Evolutionary conservation across 2,797 vertebrate genomes (phyloP), one percentile per base, ranked within the genome.

Genomic region (Valencia hispanica): DNA sequence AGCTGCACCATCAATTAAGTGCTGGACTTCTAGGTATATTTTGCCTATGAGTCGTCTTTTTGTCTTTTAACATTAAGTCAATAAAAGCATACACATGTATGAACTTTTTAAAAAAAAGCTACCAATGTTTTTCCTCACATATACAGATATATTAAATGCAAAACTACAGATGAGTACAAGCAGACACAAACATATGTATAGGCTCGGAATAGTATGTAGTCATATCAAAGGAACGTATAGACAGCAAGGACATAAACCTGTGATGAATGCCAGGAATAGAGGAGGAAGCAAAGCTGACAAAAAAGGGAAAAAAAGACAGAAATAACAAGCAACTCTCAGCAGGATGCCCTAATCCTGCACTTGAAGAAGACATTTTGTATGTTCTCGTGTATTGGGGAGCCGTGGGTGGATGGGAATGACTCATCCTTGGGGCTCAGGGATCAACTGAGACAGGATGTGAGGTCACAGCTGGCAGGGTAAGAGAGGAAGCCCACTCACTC

Each of bases 401-500:
- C 5, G 82, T 88, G 87, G 88, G 90, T 84, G 87, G 75, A 74
- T 81, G 87, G 84, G 86, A 87, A 66, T 93, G 93, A 94, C 88
- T 94, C 93, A 94, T 93, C 73, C 72, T 53, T 75, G 72, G 27
- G 75, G 91, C 86, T 89, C 48, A 61, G 77, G 76, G 88, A 88
- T 75, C 75, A 79, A 80, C 75, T 68, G 75, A 86, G 84, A 87
- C 91, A 88, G 92, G 92, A 93, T 90, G 92, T 92, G 92, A 93
- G 87, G 89, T 93, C 87, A 92, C 78, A 84, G 83, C 83, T 84
- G 70, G 73, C 63, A 55, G 78, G 84, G 89, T 91, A 82, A 91
- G 84, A 85, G 71, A 87, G 74, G 86, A 87, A 87, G 83, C 83
- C 86, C 81, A 91, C 95, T 98, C 96, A 99, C 98, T 96, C 94